Percentiles rank a stretch among this genome's conserved stretches.
Evolutionary conservation across 2,797 vertebrate species (phyloP).

Genomic region (Cynodonichthys magdalenae): DNA sequence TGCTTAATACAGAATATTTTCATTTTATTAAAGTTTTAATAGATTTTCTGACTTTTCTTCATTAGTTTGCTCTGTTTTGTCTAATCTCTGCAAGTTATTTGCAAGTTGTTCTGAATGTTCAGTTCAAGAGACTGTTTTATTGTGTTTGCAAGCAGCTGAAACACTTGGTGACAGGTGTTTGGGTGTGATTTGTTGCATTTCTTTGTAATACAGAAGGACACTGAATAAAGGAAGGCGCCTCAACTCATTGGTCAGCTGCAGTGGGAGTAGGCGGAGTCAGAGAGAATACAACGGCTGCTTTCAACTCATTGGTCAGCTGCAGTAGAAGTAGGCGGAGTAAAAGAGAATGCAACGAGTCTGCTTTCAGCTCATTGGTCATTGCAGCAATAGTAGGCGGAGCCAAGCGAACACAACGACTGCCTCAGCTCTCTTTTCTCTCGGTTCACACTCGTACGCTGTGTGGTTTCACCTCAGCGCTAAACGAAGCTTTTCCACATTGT

Average conservation of each 20-base stretch:
- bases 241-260: neutral
- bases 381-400: constrained; percentile 49
- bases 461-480: constrained; percentile 8
- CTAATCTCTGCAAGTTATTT: neutral
- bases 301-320: constrained; percentile 51
- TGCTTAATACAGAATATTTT: neutral
- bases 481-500: constrained; percentile 2
- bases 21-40: neutral
- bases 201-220: neutral
- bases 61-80: neutral
- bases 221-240: neutral
- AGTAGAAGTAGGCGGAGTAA: constrained; percentile 49
- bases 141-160: neutral
- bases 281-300: constrained; percentile 1
- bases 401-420: constrained; percentile 5
- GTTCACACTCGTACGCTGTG: constrained; percentile 24
- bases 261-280: neutral
- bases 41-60: neutral
- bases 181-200: neutral
- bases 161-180: constrained; percentile 22
- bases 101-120: neutral
- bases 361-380: constrained; percentile 48
- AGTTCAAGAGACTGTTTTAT: neutral
- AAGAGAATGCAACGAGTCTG: neutral
- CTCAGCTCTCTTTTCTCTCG: constrained; percentile 15